A percentile compares a stretch with the other conserved stretches of the same genome.
These are phyloP conservation scores for Calycopis cecrops DNA, from an alignment of 1,140 invertebrate genomes.

Conservation along the genomic window DNA sequence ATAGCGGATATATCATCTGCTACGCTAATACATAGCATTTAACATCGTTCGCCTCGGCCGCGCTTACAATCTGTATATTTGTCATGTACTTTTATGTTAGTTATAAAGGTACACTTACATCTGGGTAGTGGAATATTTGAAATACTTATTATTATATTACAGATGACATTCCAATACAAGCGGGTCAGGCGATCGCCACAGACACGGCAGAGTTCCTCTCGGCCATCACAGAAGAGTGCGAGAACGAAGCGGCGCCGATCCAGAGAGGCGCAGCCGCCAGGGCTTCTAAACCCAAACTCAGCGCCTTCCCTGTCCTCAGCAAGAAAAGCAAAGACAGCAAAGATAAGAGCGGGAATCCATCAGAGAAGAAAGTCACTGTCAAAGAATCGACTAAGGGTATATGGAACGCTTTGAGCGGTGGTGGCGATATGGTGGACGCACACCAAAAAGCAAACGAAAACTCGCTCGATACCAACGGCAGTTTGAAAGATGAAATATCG, in stretches of 20 bases:
- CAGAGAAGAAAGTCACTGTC: constrained; percentile 60
- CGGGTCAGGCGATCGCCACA: constrained; percentile 51
- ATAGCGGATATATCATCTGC: too few species aligned
- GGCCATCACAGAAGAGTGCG: constrained; percentile 69
- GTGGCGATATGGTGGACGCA: constrained; percentile 62
- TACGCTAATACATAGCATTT: too few species aligned
- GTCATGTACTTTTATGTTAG: background rate
- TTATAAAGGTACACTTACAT: background rate
- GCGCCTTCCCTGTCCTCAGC: constrained; percentile 62
- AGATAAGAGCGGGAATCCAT: constrained; percentile 43
- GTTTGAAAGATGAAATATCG: constrained; percentile 67
- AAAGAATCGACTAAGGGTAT: constrained; percentile 66
- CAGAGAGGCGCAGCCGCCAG: constrained; percentile 53
- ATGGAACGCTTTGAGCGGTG: constrained; percentile 59
- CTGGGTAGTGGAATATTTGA: background rate
- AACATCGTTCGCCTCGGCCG: too few species aligned
- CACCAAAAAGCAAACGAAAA: constrained; percentile 48
- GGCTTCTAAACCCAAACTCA: constrained; percentile 67
- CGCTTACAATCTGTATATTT: too few species aligned
- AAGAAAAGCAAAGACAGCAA: constrained; percentile 68
- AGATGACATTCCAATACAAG: constrained; percentile 74
- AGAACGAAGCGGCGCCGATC: constrained; percentile 55
- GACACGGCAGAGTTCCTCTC: constrained; percentile 63
- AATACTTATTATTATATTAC: constrained; percentile 32
- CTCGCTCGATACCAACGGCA: constrained; percentile 49